These are phyloP conservation scores for Apeira syringaria DNA, from an alignment of 2,888 invertebrate species.

Conservation along the genomic window DNA sequence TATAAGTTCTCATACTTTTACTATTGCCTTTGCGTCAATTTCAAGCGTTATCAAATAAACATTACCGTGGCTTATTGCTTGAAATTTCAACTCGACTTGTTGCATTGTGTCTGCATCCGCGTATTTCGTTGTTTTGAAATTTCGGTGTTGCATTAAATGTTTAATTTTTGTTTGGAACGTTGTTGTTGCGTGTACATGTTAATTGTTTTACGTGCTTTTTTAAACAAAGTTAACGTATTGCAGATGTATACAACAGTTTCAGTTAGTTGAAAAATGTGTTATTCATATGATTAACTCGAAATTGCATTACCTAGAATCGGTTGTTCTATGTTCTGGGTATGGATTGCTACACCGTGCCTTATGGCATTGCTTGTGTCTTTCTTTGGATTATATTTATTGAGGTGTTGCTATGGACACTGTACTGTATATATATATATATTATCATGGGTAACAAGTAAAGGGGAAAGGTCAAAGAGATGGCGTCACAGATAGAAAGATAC, in stretches of 20 bases:
- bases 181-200: constrained; percentile 20
- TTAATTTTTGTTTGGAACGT: constrained; percentile 11
- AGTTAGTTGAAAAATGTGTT: background rate
- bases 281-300: background rate
- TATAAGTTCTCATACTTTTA: constrained; percentile 12
- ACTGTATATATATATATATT: no score
- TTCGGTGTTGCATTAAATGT: constrained; percentile 14
- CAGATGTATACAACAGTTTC: background rate
- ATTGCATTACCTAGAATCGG: constrained; percentile 8
- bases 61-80: constrained; percentile 21
- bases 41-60: constrained; percentile 20
- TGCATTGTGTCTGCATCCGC: constrained; percentile 15
- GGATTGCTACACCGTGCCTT: no score
- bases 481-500: no score
- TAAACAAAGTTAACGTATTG: constrained; percentile 6
- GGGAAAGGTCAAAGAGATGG: no score
- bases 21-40: constrained; percentile 10
- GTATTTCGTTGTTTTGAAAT: constrained; percentile 15
- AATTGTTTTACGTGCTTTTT: constrained; percentile 16
- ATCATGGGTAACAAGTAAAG: no score
- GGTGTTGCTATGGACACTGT: no score
- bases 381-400: no score
- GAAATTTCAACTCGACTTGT: constrained; percentile 15
- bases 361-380: no score
- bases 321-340: constrained; percentile 7